Conservation (phyloP, 2,888 invertebrate genomes). For the Heliothis peltigera region DNA sequence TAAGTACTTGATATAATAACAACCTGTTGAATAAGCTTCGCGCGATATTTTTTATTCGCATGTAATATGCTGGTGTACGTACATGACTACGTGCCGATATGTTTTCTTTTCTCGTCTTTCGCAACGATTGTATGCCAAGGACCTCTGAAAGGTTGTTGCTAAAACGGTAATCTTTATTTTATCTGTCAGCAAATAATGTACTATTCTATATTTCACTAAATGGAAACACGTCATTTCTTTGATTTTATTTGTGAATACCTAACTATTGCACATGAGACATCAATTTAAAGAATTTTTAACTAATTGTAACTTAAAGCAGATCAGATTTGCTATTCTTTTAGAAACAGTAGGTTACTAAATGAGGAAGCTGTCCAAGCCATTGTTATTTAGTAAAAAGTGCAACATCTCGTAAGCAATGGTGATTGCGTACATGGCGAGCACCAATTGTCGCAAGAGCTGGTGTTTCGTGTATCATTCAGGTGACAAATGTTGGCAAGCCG, state of each 20-base stretch:
- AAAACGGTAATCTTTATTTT: conserved; percentile 88
- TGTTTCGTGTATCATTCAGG: conserved; percentile 71
- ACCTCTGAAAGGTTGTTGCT: conserved; percentile 85
- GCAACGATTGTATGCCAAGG: conserved; percentile 84
- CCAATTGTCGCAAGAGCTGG: conserved; percentile 72
- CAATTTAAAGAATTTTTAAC: conserved; percentile 13
- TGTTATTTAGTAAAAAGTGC: conserved; percentile 67
- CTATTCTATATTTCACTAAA: conserved; percentile 74
- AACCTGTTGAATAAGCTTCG: conserved; percentile 59
- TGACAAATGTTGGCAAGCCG: conserved; percentile 70
- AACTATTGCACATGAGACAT: conserved; percentile 10
- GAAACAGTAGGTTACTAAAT: conserved; percentile 65
- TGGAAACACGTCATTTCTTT: conserved; percentile 68
- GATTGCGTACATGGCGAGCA: conserved; percentile 66
- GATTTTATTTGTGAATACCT: conserved; percentile 49
- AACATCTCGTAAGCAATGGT: conserved; percentile 63
- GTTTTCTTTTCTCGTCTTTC: conserved; percentile 80
- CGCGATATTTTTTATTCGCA: conserved; percentile 60
- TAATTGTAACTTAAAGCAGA: conserved; percentile 29
- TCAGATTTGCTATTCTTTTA: conserved; percentile 56
- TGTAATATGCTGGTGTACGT: conserved; percentile 42
- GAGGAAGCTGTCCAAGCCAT: conserved; percentile 67
- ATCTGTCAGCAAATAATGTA: conserved; percentile 77
- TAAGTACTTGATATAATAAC: conserved; percentile 59
- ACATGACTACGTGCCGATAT: conserved; percentile 67